Base-by-base conservation (phyloP, 2,113 vertebrate species). In the Junco hyemalis region DNA sequence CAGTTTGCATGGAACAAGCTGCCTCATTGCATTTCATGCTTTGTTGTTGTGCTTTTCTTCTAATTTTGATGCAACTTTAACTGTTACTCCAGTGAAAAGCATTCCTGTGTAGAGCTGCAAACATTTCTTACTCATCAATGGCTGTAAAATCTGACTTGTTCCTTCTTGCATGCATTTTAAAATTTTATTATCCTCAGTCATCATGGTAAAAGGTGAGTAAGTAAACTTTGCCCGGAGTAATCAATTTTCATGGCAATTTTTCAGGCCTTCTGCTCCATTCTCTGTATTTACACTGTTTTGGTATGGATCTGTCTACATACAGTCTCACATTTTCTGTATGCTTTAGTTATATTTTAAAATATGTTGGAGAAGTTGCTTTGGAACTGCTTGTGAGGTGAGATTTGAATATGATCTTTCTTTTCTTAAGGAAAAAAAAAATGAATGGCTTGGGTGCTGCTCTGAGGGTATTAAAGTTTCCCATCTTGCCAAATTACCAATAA, bases 221-320 rank as follows among this genome's bases (percentile, higher is more conserved):
- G 79, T 93, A 92, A 90, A 83, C 85, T 92, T 92, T 45, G 76
- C 82, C 69, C 0, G 0, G 48, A 56, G 69, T 93, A 88, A 90
- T 95, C 88, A 81, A 53, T 93, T 97, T 92, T 83, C 66, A 86
- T 86, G 87, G 87, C 68, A 93, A 51, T 88, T 96, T 90, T 93
- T 83, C 40, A 86, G 82, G 60, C 80, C 59, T 54, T 76, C 71
- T 90, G 78, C 73, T 97, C 25, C 9, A 4, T 88, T 83, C 44
- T 53, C 1, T 84, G 36, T 72, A 24, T 23, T 64, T 74, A 11
- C 0, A 0, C 18, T 80, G 29, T 22, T 95, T 79, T 76, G 1
- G 0, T 74, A 8, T 48, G 51, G 22, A 5, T 70, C 51, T 45
- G 16, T 88, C 23, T 82, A 54, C 82, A 70, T 57, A 57, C 10